These are phyloP conservation scores for Andrena trimmerana DNA, from an alignment of 2,888 invertebrate genomes.

Conservation along the genomic window DNA sequence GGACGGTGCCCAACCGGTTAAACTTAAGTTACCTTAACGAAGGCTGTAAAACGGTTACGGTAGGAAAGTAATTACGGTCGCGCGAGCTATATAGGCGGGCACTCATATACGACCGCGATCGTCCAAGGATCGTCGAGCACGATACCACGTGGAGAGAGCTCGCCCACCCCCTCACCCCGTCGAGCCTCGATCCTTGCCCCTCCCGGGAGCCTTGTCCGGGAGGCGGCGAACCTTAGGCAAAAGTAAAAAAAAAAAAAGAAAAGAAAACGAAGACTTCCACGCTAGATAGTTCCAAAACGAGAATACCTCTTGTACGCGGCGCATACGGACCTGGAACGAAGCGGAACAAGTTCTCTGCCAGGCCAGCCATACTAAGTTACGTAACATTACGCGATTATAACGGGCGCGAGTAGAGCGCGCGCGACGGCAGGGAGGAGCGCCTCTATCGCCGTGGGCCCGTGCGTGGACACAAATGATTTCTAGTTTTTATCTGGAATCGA, in stretches of 20 bases:
- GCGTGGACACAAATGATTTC: background rate
- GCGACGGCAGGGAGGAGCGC: background rate
- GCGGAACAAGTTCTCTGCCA: slow-evolving; percentile 33
- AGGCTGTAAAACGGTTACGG: slow-evolving; percentile 78
- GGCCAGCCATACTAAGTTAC: slow-evolving; percentile 41
- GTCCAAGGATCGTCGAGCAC: slow-evolving; percentile 31
- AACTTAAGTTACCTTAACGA: slow-evolving; percentile 84
- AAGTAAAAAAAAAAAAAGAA: background rate
- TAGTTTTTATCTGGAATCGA: slow-evolving; percentile 20
- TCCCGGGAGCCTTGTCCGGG: background rate
- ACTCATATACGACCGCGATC: slow-evolving; percentile 46
- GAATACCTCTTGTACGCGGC: slow-evolving; percentile 58
- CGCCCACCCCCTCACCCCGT: background rate
- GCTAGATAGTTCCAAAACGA: slow-evolving; percentile 66
- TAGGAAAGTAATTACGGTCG: slow-evolving; percentile 69
- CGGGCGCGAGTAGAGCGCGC: background rate
- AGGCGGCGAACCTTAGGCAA: slow-evolving; percentile 2
- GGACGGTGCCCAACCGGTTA: slow-evolving; percentile 78
- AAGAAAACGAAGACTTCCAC: slow-evolving; percentile 47
- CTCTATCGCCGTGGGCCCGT: background rate
- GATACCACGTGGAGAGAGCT: slow-evolving; percentile 22
- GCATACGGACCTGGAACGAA: slow-evolving; percentile 40
- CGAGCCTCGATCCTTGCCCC: background rate
- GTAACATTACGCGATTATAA: slow-evolving; percentile 15
- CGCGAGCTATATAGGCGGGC: slow-evolving; percentile 54